Conservation (phyloP, 2,888 invertebrate species). For the Cheilosia vulpina region DNA sequence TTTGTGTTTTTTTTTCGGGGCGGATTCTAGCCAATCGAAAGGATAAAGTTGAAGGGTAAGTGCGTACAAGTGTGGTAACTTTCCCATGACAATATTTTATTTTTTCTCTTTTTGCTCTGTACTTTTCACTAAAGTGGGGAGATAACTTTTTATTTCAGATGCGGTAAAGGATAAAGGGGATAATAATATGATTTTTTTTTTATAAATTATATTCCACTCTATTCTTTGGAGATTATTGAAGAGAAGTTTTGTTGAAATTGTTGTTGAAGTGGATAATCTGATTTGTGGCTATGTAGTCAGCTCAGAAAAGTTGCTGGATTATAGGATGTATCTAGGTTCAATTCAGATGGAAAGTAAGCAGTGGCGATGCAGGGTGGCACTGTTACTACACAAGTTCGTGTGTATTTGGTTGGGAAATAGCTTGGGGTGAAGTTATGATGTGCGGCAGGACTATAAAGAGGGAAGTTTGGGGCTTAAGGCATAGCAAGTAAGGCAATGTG, state of each 20-base stretch:
- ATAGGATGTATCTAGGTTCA: too few relatives aligned
- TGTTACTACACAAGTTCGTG: too few relatives aligned
- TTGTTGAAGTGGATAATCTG: conserved; percentile 34
- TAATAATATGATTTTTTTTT: conserved; percentile 5
- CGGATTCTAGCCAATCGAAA: conserved; percentile 58
- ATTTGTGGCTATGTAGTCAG: conserved; percentile 21
- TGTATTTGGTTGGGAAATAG: too few relatives aligned
- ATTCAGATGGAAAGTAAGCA: too few relatives aligned
- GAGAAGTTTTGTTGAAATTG: conserved; percentile 14
- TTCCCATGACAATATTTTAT: conserved; percentile 23
- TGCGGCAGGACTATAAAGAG: too few relatives aligned
- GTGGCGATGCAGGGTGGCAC: too few relatives aligned
- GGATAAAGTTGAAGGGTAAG: conserved; percentile 72
- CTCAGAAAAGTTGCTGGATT: background rate
- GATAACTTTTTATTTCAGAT: conserved; percentile 14
- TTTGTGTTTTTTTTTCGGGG: conserved; percentile 46
- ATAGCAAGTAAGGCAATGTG: too few relatives aligned
- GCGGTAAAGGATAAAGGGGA: conserved; percentile 14
- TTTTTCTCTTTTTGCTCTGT: background rate
- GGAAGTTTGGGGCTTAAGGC: too few relatives aligned
- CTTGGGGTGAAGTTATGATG: too few relatives aligned
- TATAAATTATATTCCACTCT: conserved; percentile 32
- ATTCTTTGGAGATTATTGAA: conserved; percentile 27
- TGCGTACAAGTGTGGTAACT: conserved; percentile 31
- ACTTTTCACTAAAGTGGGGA: background rate